Base-by-base conservation (phyloP, 2,888 invertebrate genomes). In the Phalangium opilio region DNA sequence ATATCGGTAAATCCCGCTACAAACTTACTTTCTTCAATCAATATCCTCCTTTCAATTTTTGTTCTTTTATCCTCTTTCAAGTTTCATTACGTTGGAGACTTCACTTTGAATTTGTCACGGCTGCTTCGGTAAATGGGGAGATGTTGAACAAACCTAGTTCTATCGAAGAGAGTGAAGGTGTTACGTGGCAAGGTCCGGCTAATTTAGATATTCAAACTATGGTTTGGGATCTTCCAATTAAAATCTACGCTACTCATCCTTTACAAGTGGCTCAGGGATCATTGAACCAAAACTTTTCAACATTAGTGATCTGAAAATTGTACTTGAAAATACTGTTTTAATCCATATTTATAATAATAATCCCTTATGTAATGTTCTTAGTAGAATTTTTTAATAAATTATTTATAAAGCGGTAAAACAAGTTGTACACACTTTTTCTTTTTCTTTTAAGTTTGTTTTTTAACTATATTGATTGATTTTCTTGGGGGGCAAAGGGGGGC, bases 211-310 rank as follows among this genome's bases (percentile, higher is more conserved):
- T 96, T 49, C 95, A 98, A 69, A 96, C 96, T 1, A 93, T 96
- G 90, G 82, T 91, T 12, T 98, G 96, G 96, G 90, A 95, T 69
- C 72, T 96, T 46, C 93, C 95, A 0, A 81, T 98, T 45, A 85
- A 84, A 62, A 78, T 96, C 50, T 89, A 86, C 67, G 86, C 95
- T 0, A 87, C 93, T 5, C 78, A 85, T 54, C 90, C 91, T 3
- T 45, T 55, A 7, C 57, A 59, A 48, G 55, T 57, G 12, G 57
- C 57, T 35, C 51, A 53, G 39, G 57, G 57, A 27, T 27, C 27
- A 4, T 27, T 27, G 27, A 43, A 50, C 19, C 47, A 48, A 34
- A 48, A 27, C 8, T 27, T 27, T 27, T 27, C 27, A 27, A 27
- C 27, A 7, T 8, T 27, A 27, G 27, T 27, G 4, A 27, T 27